Conservation (phyloP, 2,888 invertebrate species). For the Xestia rhomboidea region DNA sequence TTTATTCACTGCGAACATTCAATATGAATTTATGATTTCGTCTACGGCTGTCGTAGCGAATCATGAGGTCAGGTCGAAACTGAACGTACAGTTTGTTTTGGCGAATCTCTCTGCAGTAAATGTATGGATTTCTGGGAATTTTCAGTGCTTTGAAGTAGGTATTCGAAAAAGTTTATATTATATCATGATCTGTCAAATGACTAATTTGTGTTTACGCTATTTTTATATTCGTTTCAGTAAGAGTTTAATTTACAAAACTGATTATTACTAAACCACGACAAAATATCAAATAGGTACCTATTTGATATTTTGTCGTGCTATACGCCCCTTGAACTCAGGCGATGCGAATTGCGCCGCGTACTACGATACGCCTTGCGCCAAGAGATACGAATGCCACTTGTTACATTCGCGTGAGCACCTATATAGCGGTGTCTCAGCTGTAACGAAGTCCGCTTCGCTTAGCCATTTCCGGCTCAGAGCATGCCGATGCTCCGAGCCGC, state of each 20-base stretch:
- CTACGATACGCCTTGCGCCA: neutral
- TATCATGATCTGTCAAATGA: too few species aligned
- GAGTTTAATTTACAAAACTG: neutral
- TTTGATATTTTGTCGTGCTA: too few species aligned
- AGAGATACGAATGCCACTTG: neutral
- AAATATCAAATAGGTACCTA: too few species aligned
- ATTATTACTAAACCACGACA: too few species aligned
- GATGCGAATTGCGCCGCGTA: neutral
- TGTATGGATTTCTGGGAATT: neutral
- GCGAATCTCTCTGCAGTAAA: neutral
- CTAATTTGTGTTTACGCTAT: neutral
- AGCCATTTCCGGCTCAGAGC: too few species aligned
- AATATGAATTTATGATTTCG: slow-evolving; percentile 45
- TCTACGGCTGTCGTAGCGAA: slow-evolving; percentile 2
- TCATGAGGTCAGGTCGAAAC: slow-evolving; percentile 7
- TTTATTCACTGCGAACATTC: slow-evolving; percentile 31
- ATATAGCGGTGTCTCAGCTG: too few species aligned
- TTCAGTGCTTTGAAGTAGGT: neutral
- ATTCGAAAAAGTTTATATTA: neutral
- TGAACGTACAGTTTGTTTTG: neutral
- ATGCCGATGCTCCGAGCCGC: too few species aligned
- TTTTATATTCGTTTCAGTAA: neutral
- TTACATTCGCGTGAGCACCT: too few species aligned
- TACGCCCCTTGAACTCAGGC: too few species aligned
- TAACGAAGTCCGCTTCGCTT: too few species aligned